Base-by-base conservation (phyloP, 2,797 vertebrate species). In the Scolopax bukidnonensis region DNA sequence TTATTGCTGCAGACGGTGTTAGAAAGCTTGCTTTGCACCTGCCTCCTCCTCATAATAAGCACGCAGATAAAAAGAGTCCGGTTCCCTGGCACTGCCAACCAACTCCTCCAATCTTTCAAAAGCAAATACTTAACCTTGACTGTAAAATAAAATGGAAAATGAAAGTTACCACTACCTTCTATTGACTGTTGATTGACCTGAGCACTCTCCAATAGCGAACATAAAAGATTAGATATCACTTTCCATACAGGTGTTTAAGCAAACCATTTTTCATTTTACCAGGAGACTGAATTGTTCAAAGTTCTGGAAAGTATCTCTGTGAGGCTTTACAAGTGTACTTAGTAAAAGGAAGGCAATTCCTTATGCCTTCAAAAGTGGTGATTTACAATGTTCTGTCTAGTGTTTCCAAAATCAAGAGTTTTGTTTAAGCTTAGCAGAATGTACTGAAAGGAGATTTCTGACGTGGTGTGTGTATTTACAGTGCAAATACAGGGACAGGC, bases 201-300 rank as follows among this genome's bases (percentile, higher is more conserved):
- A 92, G 84, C 86, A 18, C 92, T 85, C 93, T 96, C 95, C 94
- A 97, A 82, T 84, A 9, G 81, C 11, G 84, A 96, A 91, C 92
- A 96, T 92, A 90, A 94, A 97, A 98, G 98, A 93, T 96, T 97
- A 97, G 91, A 96, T 97, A 96, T 96, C 93, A 9, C 91, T 98
- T 98, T 97, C 95, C 96, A 89, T 95, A 92, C 97, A 98, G 97
- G 97, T 98, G 97, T 96, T 93, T 89, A 95, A 96, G 96, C 96
- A 97, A 96, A 89, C 75, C 91, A 93, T 94, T 96, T 97, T 77
- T 96, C 1, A 1, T 93, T 85, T 91, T 48, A n/a, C 95, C 40
- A 14, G 68, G 87, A 96, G 97, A 87, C 10, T 20, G 76, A 94
- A 71, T 86, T 82, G 92, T 95, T 96, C 93, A 93, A 95, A 85